Percentiles rank a stretch among this genome's conserved stretches.
These are phyloP conservation scores for Trypoxylon attenuatum DNA, from an alignment of 2,888 invertebrate species.

Conservation along the genomic window DNA sequence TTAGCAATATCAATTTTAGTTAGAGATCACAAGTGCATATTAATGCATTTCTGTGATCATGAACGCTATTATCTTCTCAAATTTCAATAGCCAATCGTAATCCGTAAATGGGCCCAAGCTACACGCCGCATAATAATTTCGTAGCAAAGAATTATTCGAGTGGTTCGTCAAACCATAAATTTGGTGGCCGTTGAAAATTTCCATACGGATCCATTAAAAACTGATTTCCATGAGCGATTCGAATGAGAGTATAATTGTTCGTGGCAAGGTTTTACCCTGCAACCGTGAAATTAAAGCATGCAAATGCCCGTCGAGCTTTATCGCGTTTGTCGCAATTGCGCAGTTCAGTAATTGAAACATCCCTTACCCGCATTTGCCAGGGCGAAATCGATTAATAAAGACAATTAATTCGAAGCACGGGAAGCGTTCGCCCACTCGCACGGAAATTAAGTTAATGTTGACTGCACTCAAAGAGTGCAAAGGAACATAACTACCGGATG, in stretches of 20 bases:
- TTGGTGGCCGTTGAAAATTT: no score
- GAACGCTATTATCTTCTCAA: background rate
- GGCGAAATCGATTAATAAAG: background rate
- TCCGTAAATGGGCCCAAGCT: no score
- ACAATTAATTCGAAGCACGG: conserved; percentile 1
- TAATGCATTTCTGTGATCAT: no score
- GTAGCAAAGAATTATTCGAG: no score
- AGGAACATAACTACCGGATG: no score
- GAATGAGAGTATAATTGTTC: background rate
- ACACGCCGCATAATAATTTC: no score
- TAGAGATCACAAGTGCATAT: no score
- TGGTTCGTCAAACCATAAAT: no score
- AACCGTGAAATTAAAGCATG: background rate
- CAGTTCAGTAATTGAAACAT: background rate
- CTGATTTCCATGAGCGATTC: background rate
- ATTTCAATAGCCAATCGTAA: no score
- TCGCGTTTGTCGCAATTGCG: background rate
- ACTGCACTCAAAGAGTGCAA: no score
- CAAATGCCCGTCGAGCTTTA: background rate
- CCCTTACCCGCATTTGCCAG: background rate
- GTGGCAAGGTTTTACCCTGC: background rate
- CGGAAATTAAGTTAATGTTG: no score
- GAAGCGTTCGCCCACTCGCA: background rate
- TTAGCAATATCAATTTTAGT: no score
- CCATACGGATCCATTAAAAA: background rate